Evolutionary conservation across 1,140 invertebrate species (phyloP), one percentile per base, ranked within the genome.

Genomic region (Luehdorfia chinensis): DNA sequence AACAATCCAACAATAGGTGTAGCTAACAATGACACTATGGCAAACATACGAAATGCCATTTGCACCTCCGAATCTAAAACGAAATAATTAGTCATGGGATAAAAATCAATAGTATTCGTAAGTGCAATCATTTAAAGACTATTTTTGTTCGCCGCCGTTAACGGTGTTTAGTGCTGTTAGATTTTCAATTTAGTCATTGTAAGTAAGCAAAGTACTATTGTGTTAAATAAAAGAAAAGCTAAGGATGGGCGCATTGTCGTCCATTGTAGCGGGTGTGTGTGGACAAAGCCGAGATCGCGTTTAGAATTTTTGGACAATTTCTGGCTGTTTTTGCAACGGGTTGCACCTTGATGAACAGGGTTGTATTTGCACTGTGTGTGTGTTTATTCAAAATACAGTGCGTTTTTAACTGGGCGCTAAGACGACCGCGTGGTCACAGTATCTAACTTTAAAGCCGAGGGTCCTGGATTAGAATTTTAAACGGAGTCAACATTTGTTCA

Each of bases 291-390:
- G 50, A 62, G 75, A 76, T 80, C 78, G 71, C 67, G 70, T 85
- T 83, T 75, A 72, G 72, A 77, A 78, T 67, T 83, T 84, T 85
- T 81, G 81, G 81, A 85, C 78, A 81, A 83, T 83, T 81, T 78
- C 60, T 65, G 67, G 55, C 55, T 45, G 60, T 81, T 85, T 85
- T 81, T 83, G 75, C 81, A 83, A 83, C 74, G 77, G 75, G 77
- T 81, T 85, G 77, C 81, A 85, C 81, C 78, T 85, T 85, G 69
- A 55, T 55, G 25, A 0, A n/a, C 72, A 75, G 81, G 41, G 67
- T 3, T 41, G 80, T 8, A 80, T 37, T 75, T 15, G 14, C 23
- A 23, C 9, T 9, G 23, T 4, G 30, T 27, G 31, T 45, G 18
- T 13, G n/a, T 13, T 19, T 6, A 4, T 34, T n/a, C n/a, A n/a